Percentiles rank a stretch among this genome's conserved stretches.
phyloP scores from a whole-genome alignment of 2,113 vertebrate genomes.

The Sylvia atricapilla region DNA sequence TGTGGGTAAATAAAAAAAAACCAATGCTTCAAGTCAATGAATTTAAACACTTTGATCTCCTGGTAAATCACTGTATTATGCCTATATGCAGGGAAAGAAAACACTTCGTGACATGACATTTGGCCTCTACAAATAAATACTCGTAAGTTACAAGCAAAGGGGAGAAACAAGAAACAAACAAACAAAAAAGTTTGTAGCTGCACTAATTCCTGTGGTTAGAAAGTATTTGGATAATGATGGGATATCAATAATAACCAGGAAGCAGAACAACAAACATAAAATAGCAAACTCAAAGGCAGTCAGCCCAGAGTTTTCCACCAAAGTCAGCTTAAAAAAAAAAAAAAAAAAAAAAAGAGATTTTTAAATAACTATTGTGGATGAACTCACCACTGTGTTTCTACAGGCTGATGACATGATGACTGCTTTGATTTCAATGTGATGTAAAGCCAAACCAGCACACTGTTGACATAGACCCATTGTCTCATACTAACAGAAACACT shows the following conservation, averaged over 20 bases:
- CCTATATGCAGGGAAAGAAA: neutral
- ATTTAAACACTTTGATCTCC: neutral
- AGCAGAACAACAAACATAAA: conserved; percentile 48
- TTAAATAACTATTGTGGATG: neutral
- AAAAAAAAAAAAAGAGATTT: neutral
- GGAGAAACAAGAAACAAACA: neutral
- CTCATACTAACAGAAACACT: neutral
- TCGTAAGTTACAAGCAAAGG: neutral
- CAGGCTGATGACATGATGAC: conserved; percentile 21
- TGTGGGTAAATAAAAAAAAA: neutral
- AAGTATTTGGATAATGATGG: conserved; percentile 48
- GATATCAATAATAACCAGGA: conserved; percentile 48
- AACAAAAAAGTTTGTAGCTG: neutral
- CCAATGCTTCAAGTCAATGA: neutral
- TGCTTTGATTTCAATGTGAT: conserved; percentile 21
- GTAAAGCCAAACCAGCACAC: neutral
- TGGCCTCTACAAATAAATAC: neutral
- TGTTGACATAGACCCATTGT: conserved; percentile 38
- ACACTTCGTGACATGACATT: neutral
- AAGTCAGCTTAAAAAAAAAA: neutral
- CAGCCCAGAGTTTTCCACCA: conserved; percentile 9
- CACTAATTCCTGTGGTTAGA: conserved; percentile 53
- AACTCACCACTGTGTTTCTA: conserved; percentile 4
- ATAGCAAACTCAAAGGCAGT: neutral
- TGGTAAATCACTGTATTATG: neutral